Conservation (phyloP, 1,140 invertebrate species). For the Acyrthosiphon pisum region DNA sequence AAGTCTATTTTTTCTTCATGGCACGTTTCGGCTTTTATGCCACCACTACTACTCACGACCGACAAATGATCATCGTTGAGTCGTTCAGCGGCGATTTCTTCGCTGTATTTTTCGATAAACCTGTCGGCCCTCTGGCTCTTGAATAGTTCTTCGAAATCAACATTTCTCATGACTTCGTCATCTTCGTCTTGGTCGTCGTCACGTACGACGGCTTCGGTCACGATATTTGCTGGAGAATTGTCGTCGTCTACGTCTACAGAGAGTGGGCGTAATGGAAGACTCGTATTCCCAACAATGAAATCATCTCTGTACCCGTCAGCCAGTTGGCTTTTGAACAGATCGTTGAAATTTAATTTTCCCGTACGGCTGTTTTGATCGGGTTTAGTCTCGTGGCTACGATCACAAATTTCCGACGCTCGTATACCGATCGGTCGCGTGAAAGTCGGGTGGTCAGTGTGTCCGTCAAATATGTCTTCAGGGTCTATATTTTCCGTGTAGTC, state of each 20-base stretch:
- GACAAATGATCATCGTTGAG: background rate
- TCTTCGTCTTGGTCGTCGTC: background rate
- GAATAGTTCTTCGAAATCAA: constrained; percentile 20
- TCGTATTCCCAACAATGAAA: background rate
- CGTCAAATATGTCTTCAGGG: background rate
- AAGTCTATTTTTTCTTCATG: background rate
- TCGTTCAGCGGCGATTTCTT: background rate
- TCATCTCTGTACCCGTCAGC: background rate
- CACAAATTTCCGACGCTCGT: background rate
- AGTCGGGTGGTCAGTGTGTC: background rate
- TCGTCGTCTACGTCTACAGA: background rate
- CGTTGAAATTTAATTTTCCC: background rate
- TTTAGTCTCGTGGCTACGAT: background rate
- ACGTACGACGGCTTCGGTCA: background rate
- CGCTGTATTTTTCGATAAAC: constrained; percentile 28
- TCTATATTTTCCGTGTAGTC: background rate
- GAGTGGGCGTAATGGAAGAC: background rate
- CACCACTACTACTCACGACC: background rate
- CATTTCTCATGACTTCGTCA: background rate
- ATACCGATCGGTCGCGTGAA: background rate
- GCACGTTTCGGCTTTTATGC: background rate
- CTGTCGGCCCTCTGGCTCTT: constrained; percentile 25
- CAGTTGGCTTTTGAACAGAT: background rate
- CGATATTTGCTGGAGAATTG: background rate
- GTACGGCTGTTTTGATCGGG: background rate